These are phyloP conservation scores for Zosterops pallidus DNA, from an alignment of 2,113 vertebrate genomes.

Conservation along the genomic window DNA sequence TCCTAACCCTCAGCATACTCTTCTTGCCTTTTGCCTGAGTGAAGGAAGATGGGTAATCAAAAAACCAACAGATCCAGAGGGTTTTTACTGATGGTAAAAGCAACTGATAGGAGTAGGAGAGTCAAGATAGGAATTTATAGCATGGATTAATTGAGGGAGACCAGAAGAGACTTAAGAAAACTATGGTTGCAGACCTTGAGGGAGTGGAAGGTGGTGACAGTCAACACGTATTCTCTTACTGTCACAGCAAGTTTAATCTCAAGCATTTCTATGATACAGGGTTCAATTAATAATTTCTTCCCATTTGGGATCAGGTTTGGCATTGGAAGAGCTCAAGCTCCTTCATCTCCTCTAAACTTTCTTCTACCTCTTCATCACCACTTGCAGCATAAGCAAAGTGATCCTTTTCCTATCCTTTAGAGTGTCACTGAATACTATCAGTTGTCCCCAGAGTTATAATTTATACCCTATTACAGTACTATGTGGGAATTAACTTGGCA, in stretches of 20 bases:
- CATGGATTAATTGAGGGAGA: background rate
- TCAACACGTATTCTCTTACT: background rate
- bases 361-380: background rate
- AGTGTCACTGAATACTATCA: background rate
- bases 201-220: background rate
- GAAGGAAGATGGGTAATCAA: background rate
- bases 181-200: background rate
- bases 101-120: background rate
- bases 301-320: background rate
- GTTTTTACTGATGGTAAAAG: background rate
- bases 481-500: constrained; percentile 8
- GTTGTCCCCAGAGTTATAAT: constrained; percentile 19
- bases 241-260: background rate
- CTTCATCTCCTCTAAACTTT: background rate
- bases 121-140: background rate
- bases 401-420: background rate
- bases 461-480: constrained; percentile 8
- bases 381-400: background rate
- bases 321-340: background rate
- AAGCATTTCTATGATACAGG: background rate
- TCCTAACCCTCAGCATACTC: background rate
- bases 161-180: background rate
- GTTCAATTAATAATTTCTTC: background rate
- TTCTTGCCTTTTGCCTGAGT: background rate
- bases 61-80: background rate